A percentile compares a stretch with the other conserved stretches of the same genome.
Conservation (phyloP, 2,797 vertebrate genomes). For the Knipowitschia caucasica region DNA sequence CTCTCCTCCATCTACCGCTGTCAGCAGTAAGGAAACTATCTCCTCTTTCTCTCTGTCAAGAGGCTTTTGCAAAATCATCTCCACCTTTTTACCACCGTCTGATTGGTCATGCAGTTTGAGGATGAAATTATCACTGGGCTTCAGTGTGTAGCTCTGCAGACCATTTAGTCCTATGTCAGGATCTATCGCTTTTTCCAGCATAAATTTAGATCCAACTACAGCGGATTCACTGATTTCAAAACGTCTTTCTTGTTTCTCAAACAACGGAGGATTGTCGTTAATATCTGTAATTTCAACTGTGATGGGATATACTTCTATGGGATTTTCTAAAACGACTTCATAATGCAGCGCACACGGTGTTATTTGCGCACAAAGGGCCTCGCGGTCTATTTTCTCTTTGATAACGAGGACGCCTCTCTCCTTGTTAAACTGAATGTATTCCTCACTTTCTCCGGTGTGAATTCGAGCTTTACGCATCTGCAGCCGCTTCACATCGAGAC, state of each 20-base stretch:
- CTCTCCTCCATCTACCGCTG: constrained; percentile 62
- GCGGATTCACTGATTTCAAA: constrained; percentile 55
- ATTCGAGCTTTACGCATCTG: constrained; percentile 50
- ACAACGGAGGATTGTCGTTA: constrained; percentile 53
- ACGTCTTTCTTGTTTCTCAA: constrained; percentile 42
- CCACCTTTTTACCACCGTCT: constrained; percentile 65
- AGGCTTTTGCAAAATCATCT: constrained; percentile 61
- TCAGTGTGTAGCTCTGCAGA: constrained; percentile 41
- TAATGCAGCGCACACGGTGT: constrained; percentile 62
- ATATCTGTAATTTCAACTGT: constrained; percentile 57
- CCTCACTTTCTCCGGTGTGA: constrained; percentile 44
- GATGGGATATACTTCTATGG: constrained; percentile 60
- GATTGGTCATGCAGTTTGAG: constrained; percentile 61
- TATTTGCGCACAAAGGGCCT: constrained; percentile 48
- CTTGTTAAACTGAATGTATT: constrained; percentile 53
- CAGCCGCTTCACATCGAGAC: constrained; percentile 47
- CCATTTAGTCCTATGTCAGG: constrained; percentile 45
- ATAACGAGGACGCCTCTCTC: constrained; percentile 55
- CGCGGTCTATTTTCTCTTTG: constrained; percentile 62
- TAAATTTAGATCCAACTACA: constrained; percentile 34
- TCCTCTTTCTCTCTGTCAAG: constrained; percentile 61
- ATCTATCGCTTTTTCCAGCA: constrained; percentile 50
- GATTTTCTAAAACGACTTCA: constrained; percentile 63
- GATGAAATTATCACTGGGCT: constrained; percentile 55
- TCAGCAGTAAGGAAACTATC: constrained; percentile 38